Evolutionary conservation across 2,888 invertebrate genomes (phyloP).

Genomic region (Protula sp.): DNA sequence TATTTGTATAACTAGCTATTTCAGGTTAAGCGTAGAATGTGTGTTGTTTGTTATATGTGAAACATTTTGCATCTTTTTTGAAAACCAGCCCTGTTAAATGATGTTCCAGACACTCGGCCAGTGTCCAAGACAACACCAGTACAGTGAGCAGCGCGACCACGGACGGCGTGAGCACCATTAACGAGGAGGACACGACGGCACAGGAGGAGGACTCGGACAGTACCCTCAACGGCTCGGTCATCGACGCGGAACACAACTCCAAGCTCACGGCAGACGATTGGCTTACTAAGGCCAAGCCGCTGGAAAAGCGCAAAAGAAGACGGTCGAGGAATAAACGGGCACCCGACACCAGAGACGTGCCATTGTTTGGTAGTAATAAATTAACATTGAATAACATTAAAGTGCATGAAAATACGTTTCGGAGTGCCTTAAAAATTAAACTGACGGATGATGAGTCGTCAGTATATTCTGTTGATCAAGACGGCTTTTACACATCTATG

Average conservation of each 20-base stretch:
- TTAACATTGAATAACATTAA: constrained; percentile 13
- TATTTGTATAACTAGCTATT: too few relatives aligned
- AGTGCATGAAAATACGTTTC: constrained; percentile 7
- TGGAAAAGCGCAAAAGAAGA: neutral
- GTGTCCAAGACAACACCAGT: constrained; percentile 1
- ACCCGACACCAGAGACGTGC: neutral
- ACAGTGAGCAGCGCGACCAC: neutral
- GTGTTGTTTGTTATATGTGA: too few relatives aligned
- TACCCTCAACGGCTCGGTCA: constrained; percentile 21
- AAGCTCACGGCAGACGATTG: constrained; percentile 37
- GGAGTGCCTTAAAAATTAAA: too few relatives aligned
- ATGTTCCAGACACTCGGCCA: too few relatives aligned
- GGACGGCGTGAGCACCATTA: constrained; percentile 9
- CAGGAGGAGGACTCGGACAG: constrained; percentile 1
- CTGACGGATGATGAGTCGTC: constrained; percentile 58
- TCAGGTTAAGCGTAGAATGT: too few relatives aligned
- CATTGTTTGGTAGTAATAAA: too few relatives aligned
- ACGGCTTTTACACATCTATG: constrained; percentile 96
- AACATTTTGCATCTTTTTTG: too few relatives aligned
- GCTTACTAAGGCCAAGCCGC: constrained; percentile 20
- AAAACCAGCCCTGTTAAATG: too few relatives aligned
- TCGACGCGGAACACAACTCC: constrained; percentile 16
- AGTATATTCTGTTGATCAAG: constrained; percentile 91
- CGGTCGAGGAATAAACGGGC: neutral
- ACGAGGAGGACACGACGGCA: constrained; percentile 1